Conservation (phyloP, 2,888 invertebrate species). For the Orthonevra nobilis region DNA sequence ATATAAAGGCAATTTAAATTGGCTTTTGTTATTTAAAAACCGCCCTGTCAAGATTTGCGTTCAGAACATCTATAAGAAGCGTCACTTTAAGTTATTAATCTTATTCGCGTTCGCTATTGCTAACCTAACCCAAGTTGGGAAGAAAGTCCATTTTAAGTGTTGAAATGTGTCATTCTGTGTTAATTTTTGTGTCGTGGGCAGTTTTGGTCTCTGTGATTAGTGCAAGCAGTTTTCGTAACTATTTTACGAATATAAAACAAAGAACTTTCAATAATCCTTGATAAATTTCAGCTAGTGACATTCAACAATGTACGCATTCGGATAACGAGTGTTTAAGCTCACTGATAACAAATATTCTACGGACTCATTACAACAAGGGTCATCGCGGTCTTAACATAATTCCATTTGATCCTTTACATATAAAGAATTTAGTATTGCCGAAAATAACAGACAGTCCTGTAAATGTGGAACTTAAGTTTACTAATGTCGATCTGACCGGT, state of each 20-base stretch:
- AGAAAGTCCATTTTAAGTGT: too few relatives aligned
- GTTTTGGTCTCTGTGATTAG: not conserved
- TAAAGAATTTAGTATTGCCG: constrained; percentile 74
- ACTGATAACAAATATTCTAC: constrained; percentile 8
- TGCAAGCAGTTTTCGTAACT: constrained; percentile 28
- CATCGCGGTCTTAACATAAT: constrained; percentile 74
- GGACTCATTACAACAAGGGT: constrained; percentile 67
- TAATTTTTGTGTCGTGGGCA: not conserved
- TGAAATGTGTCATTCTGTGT: constrained; percentile 22
- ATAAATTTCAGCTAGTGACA: constrained; percentile 32
- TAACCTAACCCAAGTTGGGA: too few relatives aligned
- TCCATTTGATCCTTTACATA: constrained; percentile 76
- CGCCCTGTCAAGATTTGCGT: too few relatives aligned
- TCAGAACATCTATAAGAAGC: too few relatives aligned
- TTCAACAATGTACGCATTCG: constrained; percentile 12
- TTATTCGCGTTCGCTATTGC: too few relatives aligned
- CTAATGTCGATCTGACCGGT: constrained; percentile 75
- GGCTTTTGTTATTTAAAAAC: too few relatives aligned
- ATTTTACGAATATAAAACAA: not conserved
- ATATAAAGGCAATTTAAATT: too few relatives aligned
- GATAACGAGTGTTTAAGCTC: constrained; percentile 17
- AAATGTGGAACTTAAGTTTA: constrained; percentile 76
- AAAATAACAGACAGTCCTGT: constrained; percentile 76
- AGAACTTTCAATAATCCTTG: not conserved
- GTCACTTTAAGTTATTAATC: too few relatives aligned